Evolutionary conservation across 2,113 vertebrate genomes (phyloP).

Genomic region (Himantopus leucocephalus): DNA sequence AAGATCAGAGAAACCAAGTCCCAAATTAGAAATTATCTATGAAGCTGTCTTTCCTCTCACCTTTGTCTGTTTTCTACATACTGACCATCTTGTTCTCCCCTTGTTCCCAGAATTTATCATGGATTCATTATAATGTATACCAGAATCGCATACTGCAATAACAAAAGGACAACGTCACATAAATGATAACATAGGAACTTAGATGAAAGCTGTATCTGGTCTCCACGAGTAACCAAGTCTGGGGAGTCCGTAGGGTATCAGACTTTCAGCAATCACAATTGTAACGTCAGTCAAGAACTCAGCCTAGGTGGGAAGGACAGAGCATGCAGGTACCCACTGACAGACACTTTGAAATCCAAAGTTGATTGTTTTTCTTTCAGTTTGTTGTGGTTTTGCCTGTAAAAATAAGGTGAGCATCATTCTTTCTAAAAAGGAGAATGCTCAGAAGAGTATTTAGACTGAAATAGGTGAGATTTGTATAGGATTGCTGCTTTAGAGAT

Average conservation of each 20-base stretch:
- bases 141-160: neutral
- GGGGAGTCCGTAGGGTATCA: rapidly evolving
- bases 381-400: neutral
- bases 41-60: neutral
- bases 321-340: neutral
- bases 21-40: neutral
- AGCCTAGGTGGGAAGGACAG: neutral
- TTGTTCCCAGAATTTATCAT: neutral
- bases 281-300: neutral
- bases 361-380: neutral
- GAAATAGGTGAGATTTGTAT: neutral
- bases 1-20: neutral
- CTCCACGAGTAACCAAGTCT: neutral
- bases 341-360: neutral
- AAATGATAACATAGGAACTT: neutral
- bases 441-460: neutral
- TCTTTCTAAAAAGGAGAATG: neutral
- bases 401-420: neutral
- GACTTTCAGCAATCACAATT: neutral
- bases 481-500: neutral
- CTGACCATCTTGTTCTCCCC: neutral
- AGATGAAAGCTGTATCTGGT: neutral
- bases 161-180: rapidly evolving
- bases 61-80: neutral
- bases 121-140: neutral